Evolutionary conservation across 64 coral and sea anemone species (phyloP), one percentile per base, ranked within the genome.

Genomic region (Montipora cactus): DNA sequence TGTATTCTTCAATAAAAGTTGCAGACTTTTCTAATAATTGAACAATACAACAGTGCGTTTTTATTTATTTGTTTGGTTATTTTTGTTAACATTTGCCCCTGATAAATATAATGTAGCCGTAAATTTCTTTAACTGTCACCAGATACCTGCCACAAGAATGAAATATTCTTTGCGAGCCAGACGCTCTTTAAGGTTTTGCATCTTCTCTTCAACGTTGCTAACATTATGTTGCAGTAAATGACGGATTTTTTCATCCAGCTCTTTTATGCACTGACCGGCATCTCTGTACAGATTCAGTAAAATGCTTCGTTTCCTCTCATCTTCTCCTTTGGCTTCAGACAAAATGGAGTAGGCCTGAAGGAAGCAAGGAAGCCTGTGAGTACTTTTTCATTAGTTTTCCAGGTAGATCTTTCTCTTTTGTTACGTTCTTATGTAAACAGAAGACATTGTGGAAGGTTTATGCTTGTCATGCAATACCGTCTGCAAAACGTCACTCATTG

Each of bases 331-430:
- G 6, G 66, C 82, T 0, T 86, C 44, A 16, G 82, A 49, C 66
- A 86, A 86, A 47, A 86, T 48, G 47, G 64, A 86, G 20, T 68
- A 71, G 16, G 82, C 66, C 82, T 86, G 10, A 71, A 50, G 47
- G 46, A 21, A 70, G 47, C 23, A 76, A 14, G 21, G 6, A 21
- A 19, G 21, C 13, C 61, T 64, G 9, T 12, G 13, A 7, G 1
- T 64, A 6, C 53, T 4, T 57, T 57, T 11, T 57, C 7, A 57
- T 8, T 57, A 8, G 53, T 1, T 57, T 57, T 8, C 11, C 53
- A 57, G 7, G 53, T 6, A 5, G 11, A 8, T 1, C 1, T 57
- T 57, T 11, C 11, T 57, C 11, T 1, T 57, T 57, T 11, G 3
- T 57, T 57, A 57, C 11, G 6, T 57, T 57, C 53, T 37, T 37